These are phyloP conservation scores for Dendropsophus ebraccatus DNA, from an alignment of 2,113 vertebrate species.

Conservation along the genomic window DNA sequence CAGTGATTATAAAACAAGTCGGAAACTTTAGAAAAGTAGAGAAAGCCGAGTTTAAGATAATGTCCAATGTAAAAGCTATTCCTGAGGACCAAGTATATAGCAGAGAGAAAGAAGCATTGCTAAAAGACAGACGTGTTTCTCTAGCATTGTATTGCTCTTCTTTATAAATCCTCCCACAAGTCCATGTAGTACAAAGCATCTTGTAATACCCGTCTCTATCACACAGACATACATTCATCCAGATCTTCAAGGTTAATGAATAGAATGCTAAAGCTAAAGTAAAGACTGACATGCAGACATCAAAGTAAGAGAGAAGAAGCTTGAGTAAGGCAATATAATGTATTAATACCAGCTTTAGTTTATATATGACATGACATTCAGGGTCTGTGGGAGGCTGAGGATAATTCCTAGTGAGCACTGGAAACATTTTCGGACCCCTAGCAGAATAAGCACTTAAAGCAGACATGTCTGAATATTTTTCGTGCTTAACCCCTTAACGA, in stretches of 20 bases:
- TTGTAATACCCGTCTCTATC: not conserved
- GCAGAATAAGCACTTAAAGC: no score
- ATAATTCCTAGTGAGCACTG: no score
- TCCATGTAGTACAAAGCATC: not conserved
- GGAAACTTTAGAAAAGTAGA: constrained; percentile 11
- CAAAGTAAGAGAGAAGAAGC: not conserved
- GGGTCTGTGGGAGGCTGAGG: no score
- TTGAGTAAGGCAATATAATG: not conserved
- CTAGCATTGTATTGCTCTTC: not conserved
- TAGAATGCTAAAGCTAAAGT: not conserved
- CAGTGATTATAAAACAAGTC: constrained; percentile 12
- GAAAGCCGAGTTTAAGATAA: not conserved
- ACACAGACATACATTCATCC: not conserved
- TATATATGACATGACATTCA: not conserved
- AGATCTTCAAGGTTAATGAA: not conserved
- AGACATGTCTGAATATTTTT: no score
- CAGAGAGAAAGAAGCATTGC: not conserved
- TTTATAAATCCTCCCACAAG: not conserved
- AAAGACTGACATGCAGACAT: not conserved
- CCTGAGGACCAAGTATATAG: not conserved
- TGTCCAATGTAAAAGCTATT: not conserved
- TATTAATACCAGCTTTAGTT: not conserved
- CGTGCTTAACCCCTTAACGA: no score
- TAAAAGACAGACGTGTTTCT: not conserved
- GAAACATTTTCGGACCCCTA: no score